A percentile compares a stretch with the other conserved stretches of the same genome.
These are phyloP conservation scores for Drosophila yakuba DNA, from an alignment of 1,140 invertebrate species.

Conservation along the genomic window DNA sequence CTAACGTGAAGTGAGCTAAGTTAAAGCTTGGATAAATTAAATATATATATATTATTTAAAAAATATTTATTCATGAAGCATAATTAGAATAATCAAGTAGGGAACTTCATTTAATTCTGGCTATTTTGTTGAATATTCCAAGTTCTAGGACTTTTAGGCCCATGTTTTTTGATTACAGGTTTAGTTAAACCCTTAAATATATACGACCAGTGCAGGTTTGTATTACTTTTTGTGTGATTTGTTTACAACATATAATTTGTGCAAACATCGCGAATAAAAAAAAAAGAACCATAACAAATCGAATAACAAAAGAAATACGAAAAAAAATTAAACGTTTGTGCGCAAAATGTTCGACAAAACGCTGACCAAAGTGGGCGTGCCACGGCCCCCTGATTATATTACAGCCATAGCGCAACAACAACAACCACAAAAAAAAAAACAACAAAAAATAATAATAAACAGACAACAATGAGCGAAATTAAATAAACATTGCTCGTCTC, in stretches of 20 bases:
- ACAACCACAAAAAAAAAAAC: background rate
- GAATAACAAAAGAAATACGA: conserved; percentile 28
- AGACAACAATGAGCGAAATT: conserved; percentile 45
- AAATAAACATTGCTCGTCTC: conserved; percentile 52
- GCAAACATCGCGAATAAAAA: conserved; percentile 35
- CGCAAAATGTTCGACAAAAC: conserved; percentile 72
- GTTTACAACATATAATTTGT: conserved; percentile 36
- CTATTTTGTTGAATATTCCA: too few relatives aligned
- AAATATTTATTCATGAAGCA: too few relatives aligned
- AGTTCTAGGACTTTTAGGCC: background rate
- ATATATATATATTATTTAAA: too few relatives aligned
- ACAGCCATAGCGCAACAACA: conserved; percentile 6
- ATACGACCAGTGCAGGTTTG: background rate
- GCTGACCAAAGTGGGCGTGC: conserved; percentile 48
- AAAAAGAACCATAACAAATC: conserved; percentile 15
- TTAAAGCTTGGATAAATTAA: too few relatives aligned
- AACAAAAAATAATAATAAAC: conserved; percentile 20
- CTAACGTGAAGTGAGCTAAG: too few relatives aligned
- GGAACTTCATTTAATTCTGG: too few relatives aligned
- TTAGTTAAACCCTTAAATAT: background rate
- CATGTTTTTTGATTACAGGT: conserved; percentile 13
- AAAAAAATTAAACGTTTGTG: conserved; percentile 47
- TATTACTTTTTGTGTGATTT: conserved; percentile 37
- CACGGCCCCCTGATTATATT: conserved; percentile 40
- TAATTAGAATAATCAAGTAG: too few relatives aligned